Conservation (phyloP, 2,113 vertebrate genomes). For the Athene noctua region DNA sequence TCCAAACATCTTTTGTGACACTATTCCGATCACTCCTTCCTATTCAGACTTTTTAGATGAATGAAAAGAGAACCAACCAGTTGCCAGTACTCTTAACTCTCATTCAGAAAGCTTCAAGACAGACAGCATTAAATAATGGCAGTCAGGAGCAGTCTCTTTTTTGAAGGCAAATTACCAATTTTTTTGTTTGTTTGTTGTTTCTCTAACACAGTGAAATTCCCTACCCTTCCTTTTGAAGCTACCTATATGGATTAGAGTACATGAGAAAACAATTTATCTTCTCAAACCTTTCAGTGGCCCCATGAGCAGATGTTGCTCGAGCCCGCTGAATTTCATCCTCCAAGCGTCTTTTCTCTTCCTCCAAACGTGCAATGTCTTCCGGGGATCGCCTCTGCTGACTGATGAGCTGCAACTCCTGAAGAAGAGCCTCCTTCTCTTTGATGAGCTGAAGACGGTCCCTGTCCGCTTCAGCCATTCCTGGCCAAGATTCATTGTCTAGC, state of each 20-base stretch:
- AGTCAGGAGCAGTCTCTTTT: not conserved
- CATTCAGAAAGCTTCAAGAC: not conserved
- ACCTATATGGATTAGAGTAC: not conserved
- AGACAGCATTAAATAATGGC: not conserved
- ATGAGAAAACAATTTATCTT: not conserved
- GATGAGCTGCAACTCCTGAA: slow-evolving; percentile 91
- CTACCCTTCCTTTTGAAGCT: not conserved
- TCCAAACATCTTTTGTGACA: not conserved
- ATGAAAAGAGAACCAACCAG: not conserved
- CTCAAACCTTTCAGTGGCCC: slow-evolving; percentile 90
- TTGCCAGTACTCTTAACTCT: not conserved
- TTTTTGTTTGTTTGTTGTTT: not conserved
- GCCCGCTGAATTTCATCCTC: slow-evolving; percentile 92
- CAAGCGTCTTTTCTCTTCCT: slow-evolving; percentile 85
- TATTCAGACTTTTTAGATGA: not conserved
- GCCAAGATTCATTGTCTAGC: slow-evolving; percentile 92
- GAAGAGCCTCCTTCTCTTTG: slow-evolving; percentile 94
- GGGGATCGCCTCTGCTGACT: slow-evolving; percentile 83
- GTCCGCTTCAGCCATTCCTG: slow-evolving; percentile 91
- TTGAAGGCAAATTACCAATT: not conserved
- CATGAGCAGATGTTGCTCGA: slow-evolving; percentile 84
- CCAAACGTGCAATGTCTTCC: slow-evolving; percentile 83
- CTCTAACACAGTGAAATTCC: not conserved
- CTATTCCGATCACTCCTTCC: not conserved
- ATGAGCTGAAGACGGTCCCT: slow-evolving; percentile 93